Evolutionary conservation across 2,797 vertebrate genomes (phyloP).

Genomic region (Tiaroga cobitis): DNA sequence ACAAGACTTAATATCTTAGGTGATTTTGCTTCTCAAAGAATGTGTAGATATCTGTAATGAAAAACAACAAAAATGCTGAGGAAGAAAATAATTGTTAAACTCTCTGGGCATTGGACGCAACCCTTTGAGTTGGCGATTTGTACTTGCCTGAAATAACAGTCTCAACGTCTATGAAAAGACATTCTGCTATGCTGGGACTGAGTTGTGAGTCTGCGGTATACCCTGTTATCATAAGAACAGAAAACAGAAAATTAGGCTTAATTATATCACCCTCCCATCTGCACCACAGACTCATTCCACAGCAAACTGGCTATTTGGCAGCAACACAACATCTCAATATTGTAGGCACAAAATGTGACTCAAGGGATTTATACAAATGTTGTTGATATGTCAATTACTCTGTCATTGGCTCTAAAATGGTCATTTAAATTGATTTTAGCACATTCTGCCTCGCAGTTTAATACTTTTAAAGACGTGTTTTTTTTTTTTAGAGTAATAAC

Average conservation of each 20-base stretch:
- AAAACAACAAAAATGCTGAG: neutral
- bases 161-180: neutral
- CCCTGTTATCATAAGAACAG: conserved; percentile 55
- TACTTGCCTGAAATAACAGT: conserved; percentile 16
- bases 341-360: conserved; percentile 19
- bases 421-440: neutral
- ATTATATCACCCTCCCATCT: conserved; percentile 63
- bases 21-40: no score
- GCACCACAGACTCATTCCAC: conserved; percentile 53
- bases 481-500: neutral
- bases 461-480: neutral
- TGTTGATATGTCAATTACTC: conserved; percentile 7
- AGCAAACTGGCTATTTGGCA: conserved; percentile 63
- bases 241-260: conserved; percentile 60
- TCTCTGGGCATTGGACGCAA: neutral
- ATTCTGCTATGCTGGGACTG: conserved; percentile 40
- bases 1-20: no score
- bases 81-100: neutral
- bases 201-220: conserved; percentile 54
- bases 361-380: conserved; percentile 15
- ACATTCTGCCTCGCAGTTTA: neutral
- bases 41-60: neutral
- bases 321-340: conserved; percentile 15
- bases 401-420: neutral
- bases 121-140: conserved; percentile 9